Evolutionary conservation across 2,888 invertebrate species (phyloP).

Genomic region (Coenonympha arcania): DNA sequence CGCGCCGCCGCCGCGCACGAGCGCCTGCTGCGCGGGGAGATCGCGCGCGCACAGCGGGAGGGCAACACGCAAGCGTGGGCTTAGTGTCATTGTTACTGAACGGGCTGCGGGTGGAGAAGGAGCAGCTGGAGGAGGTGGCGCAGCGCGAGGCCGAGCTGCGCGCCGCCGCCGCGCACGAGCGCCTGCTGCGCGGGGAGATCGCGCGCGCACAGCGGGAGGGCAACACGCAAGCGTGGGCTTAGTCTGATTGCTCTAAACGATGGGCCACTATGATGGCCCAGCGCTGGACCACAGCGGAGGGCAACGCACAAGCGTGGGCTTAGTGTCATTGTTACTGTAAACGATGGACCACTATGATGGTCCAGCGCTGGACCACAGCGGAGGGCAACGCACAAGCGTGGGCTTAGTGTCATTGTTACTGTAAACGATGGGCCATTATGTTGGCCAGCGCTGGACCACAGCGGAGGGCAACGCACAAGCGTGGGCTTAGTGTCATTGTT

Average conservation of each 20-base stretch:
- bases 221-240: conserved; percentile 51
- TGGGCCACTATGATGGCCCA: conserved; percentile 52
- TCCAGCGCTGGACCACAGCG: too few species aligned
- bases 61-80: conserved; percentile 56
- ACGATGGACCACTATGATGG: too few species aligned
- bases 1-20: conserved; percentile 68
- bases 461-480: too few species aligned
- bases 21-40: conserved; percentile 64
- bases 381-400: too few species aligned
- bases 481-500: too few species aligned
- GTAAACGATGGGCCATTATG: too few species aligned
- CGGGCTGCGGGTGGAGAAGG: conserved; percentile 51
- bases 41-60: conserved; percentile 66
- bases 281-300: conserved; percentile 68
- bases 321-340: too few species aligned
- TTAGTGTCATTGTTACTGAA: conserved; percentile 47
- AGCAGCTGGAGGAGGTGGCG: conserved; percentile 59
- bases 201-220: conserved; percentile 66
- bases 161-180: conserved; percentile 66
- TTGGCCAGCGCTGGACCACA: too few species aligned
- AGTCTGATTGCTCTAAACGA: conserved; percentile 46
- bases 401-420: too few species aligned
- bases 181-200: conserved; percentile 67
- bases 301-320: conserved; percentile 55
- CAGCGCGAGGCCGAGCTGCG: conserved; percentile 67